Evolutionary conservation across 2,113 vertebrate species (phyloP).

Genomic region (Panthera tigris): DNA sequence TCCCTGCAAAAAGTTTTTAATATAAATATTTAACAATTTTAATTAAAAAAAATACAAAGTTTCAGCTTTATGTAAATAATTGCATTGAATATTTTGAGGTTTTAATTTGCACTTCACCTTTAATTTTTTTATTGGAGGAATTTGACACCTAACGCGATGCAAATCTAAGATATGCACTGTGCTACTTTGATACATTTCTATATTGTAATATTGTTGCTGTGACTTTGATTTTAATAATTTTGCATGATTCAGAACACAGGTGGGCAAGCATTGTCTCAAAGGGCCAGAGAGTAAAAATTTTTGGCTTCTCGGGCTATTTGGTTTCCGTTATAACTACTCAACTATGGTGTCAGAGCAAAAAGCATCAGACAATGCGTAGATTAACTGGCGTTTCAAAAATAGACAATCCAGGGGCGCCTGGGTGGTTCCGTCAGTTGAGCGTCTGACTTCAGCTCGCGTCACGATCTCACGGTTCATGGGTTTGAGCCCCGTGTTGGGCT

Average conservation of each 20-base stretch:
- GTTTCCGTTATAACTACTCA: background rate
- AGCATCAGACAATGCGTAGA: background rate
- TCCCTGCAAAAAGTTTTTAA: background rate
- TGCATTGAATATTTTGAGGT: background rate
- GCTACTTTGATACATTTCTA: too few species aligned
- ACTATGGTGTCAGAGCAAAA: background rate
- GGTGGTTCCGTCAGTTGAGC: too few species aligned
- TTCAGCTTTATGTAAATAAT: background rate
- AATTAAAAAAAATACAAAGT: background rate
- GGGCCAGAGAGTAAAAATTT: background rate
- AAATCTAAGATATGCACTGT: too few species aligned
- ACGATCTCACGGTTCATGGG: too few species aligned
- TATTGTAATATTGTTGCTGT: too few species aligned
- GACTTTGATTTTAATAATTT: background rate
- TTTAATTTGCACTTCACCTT: background rate
- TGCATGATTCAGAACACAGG: background rate
- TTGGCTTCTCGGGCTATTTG: background rate
- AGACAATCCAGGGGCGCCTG: too few species aligned
- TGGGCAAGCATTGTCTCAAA: background rate
- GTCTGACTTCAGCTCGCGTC: too few species aligned
- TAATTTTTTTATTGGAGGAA: background rate
- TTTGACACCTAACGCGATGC: too few species aligned
- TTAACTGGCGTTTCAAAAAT: background rate
- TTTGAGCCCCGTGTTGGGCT: too few species aligned
- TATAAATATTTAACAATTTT: background rate